A percentile compares a stretch with the other conserved stretches of the same genome.
Conservation (phyloP, 2,888 invertebrate species). For the Drosophila bunnanda region DNA sequence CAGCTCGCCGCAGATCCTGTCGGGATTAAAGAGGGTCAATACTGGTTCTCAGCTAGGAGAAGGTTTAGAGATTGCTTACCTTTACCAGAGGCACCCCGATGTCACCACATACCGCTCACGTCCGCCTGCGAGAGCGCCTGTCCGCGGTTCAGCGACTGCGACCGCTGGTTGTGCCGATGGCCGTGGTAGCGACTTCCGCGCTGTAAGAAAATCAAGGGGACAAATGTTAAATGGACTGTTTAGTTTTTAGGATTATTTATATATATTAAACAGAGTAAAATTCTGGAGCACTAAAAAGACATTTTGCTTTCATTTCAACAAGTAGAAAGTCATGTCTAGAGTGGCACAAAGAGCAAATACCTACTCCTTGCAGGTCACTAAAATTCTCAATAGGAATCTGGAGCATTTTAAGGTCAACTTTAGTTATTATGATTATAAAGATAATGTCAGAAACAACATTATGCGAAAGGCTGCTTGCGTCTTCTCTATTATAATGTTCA, state of each 20-base stretch:
- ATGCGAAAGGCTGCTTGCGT: too few species aligned
- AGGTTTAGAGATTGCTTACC: slow-evolving; percentile 42
- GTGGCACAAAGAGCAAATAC: background rate
- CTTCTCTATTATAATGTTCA: background rate
- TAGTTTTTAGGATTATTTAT: too few species aligned
- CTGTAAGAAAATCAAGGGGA: too few species aligned
- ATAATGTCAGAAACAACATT: too few species aligned
- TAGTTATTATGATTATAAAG: too few species aligned
- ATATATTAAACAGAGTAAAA: background rate
- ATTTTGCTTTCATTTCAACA: background rate
- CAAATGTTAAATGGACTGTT: too few species aligned
- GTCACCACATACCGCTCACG: slow-evolving; percentile 91
- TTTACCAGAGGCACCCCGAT: slow-evolving; percentile 90
- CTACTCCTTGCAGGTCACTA: background rate
- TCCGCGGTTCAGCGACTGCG: slow-evolving; percentile 91
- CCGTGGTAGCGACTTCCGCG: slow-evolving; percentile 88
- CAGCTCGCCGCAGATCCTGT: slow-evolving; percentile 84
- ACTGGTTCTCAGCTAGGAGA: background rate
- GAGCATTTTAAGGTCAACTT: too few species aligned
- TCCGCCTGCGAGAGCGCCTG: slow-evolving; percentile 89
- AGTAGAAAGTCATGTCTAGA: background rate
- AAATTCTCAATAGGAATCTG: background rate
- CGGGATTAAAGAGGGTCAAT: background rate
- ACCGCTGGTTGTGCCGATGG: slow-evolving; percentile 89
- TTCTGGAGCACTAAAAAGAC: background rate